Conservation (phyloP, 2,888 invertebrate species). For the Drosophila neutralis region DNA sequence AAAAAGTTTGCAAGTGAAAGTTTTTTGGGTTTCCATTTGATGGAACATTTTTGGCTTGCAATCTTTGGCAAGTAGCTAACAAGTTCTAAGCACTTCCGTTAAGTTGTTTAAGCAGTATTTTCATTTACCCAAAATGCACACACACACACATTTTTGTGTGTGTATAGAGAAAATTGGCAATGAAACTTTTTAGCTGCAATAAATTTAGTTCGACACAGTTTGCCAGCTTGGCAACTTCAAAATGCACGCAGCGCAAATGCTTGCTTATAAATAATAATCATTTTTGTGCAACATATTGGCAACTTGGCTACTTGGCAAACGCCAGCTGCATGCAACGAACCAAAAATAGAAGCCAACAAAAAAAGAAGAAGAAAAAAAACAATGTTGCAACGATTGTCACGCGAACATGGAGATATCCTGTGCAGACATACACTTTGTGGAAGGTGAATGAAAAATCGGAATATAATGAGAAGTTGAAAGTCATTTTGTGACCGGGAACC, state of each 20-base stretch:
- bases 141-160: background rate
- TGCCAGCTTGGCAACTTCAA: constrained; percentile 42
- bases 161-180: constrained; percentile 62
- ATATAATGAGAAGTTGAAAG: background rate
- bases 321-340: constrained; percentile 53
- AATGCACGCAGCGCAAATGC: constrained; percentile 12
- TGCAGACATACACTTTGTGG: background rate
- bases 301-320: constrained; percentile 56
- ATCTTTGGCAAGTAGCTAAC: constrained; percentile 58
- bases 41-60: constrained; percentile 23
- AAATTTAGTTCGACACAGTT: constrained; percentile 77
- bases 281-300: constrained; percentile 75
- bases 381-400: background rate
- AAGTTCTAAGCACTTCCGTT: constrained; percentile 68
- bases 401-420: constrained; percentile 1
- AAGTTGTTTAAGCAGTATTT: constrained; percentile 48
- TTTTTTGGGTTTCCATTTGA: constrained; percentile 18
- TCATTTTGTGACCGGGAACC: background rate
- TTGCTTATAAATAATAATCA: constrained; percentile 71
- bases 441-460: background rate
- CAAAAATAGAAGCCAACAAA: constrained; percentile 30
- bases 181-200: constrained; percentile 73
- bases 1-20: constrained; percentile 33
- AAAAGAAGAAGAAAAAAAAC: background rate
- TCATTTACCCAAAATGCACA: constrained; percentile 4